These are phyloP conservation scores for Nymphalis io DNA, from an alignment of 1,140 invertebrate species.

Conservation along the genomic window DNA sequence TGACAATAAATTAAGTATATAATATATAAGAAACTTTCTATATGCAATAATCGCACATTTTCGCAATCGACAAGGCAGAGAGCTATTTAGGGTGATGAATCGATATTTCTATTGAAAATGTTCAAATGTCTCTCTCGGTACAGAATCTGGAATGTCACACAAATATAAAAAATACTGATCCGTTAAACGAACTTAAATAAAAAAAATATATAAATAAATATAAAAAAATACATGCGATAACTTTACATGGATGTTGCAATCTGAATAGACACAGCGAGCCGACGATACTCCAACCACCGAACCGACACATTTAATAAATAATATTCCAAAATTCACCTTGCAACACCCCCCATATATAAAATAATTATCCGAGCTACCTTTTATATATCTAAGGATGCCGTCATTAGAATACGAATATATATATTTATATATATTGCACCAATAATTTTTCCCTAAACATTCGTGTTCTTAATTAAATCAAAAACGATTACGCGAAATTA, in stretches of 20 bases:
- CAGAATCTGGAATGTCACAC: conserved; percentile 78
- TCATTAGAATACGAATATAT: conserved; percentile 43
- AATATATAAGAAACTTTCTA: conserved; percentile 18
- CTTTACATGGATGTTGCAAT: conserved; percentile 55
- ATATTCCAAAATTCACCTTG: conserved; percentile 53
- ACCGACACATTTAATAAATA: conserved; percentile 40
- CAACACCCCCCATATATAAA: conserved; percentile 55
- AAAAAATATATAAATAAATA: no score
- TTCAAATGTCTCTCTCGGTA: conserved; percentile 54
- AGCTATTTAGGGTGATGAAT: conserved; percentile 34
- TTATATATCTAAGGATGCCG: conserved; percentile 46
- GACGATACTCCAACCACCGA: conserved; percentile 33
- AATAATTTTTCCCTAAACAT: conserved; percentile 48
- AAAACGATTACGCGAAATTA: conserved; percentile 46
- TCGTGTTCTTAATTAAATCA: conserved; percentile 51
- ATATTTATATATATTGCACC: conserved; percentile 59
- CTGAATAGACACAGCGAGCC: conserved; percentile 39
- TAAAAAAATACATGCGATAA: conserved; percentile 50
- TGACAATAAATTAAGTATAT: conserved; percentile 34
- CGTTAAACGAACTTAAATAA: conserved; percentile 73
- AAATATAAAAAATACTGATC: conserved; percentile 78
- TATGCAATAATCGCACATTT: conserved; percentile 24
- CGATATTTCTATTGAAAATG: conserved; percentile 37
- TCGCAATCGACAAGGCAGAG: conserved; percentile 25
- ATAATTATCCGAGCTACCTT: conserved; percentile 51